These are phyloP conservation scores for Pemphredon lugubris DNA, from an alignment of 2,888 invertebrate genomes.

Conservation along the genomic window DNA sequence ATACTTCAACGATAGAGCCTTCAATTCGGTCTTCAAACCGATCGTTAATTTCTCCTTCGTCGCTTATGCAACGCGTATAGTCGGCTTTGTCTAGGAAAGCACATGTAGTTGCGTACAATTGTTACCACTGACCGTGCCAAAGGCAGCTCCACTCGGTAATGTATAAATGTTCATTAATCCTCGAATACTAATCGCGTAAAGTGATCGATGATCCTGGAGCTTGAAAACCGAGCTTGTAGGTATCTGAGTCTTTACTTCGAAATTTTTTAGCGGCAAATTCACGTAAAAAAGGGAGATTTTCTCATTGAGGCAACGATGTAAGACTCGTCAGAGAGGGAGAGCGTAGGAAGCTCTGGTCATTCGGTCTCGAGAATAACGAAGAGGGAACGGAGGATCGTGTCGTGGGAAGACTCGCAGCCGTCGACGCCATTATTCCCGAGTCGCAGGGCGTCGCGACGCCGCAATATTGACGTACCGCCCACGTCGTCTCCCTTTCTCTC, in stretches of 20 bases:
- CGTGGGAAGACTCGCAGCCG: conserved; percentile 77
- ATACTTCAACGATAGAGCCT: no score
- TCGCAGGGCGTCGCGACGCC: conserved; percentile 75
- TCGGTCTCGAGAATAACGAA: conserved; percentile 24
- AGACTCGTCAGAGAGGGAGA: neutral
- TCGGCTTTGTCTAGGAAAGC: no score
- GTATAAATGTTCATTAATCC: no score
- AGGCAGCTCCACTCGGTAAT: no score
- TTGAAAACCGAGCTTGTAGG: no score
- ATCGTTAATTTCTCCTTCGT: no score
- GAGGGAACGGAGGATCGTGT: conserved; percentile 49
- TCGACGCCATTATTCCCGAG: conserved; percentile 75
- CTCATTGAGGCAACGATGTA: conserved; percentile 33
- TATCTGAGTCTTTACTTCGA: neutral
- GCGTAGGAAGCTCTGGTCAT: conserved; percentile 12
- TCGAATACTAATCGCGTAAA: no score
- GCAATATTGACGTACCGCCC: conserved; percentile 79
- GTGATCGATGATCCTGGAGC: no score
- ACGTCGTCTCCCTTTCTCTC: conserved; percentile 52
- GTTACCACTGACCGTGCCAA: no score
- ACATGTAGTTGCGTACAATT: no score
- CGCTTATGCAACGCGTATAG: no score
- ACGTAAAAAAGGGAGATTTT: neutral
- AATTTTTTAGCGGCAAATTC: neutral
- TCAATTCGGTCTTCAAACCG: no score